Percentiles rank a stretch among this genome's conserved stretches.
Conservation (phyloP, 2,888 invertebrate species). For the Drosophila neotestacea region DNA sequence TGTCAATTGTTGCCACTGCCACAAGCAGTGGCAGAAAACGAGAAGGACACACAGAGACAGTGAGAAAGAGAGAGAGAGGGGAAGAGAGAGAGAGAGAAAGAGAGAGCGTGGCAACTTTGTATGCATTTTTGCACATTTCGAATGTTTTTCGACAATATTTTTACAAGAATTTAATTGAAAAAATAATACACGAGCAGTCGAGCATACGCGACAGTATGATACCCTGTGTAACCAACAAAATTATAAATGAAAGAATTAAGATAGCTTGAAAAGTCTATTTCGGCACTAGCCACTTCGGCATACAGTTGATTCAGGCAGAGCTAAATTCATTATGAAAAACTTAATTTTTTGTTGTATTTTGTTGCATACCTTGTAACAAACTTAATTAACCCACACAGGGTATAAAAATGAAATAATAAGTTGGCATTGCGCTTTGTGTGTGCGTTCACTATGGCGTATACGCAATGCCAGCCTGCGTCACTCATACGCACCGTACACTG, state of each 20-base stretch:
- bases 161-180: slow-evolving; percentile 66
- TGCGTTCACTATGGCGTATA: slow-evolving; percentile 14
- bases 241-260: neutral
- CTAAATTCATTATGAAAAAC: no score
- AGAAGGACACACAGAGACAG: no score
- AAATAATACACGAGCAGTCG: neutral
- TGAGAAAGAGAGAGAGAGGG: neutral
- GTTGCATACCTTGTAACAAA: no score
- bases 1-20: slow-evolving; percentile 68
- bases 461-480: slow-evolving; percentile 24
- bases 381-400: no score
- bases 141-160: slow-evolving; percentile 41
- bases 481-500: slow-evolving; percentile 43
- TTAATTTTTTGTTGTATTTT: no score
- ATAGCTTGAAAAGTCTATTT: no score
- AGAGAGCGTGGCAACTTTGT: slow-evolving; percentile 8
- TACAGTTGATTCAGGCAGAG: no score
- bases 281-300: no score
- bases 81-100: neutral
- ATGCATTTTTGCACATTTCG: slow-evolving; percentile 29
- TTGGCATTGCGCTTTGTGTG: neutral
- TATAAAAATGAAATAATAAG: no score
- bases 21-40: neutral
- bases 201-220: no score
- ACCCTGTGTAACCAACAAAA: neutral